Evolutionary conservation across 2,113 vertebrate genomes (phyloP).

Genomic region (Neolamprologus modestus): DNA sequence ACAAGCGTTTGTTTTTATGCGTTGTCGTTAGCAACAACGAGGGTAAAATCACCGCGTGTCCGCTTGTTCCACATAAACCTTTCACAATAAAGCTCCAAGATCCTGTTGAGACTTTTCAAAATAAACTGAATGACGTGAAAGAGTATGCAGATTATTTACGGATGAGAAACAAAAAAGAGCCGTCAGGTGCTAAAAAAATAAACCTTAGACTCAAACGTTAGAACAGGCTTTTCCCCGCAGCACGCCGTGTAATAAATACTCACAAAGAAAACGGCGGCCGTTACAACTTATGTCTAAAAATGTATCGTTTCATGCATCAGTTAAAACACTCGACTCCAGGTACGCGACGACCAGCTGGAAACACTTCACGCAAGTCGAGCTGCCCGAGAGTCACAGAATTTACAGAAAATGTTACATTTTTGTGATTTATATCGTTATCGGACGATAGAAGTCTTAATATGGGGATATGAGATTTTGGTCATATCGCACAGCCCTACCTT

Average conservation of each 20-base stretch:
- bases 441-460: not conserved
- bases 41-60: fast-evolving
- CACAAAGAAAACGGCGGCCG: not conserved
- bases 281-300: not conserved
- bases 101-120: no score
- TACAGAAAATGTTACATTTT: not conserved
- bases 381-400: not conserved
- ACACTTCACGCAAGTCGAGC: not conserved
- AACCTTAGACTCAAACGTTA: not conserved
- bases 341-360: not conserved
- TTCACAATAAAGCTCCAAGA: no score
- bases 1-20: no score
- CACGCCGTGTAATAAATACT: not conserved
- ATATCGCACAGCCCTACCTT: not conserved
- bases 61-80: no score
- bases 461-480: not conserved
- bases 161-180: not conserved
- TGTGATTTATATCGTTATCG: not conserved
- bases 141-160: no score
- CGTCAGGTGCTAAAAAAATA: not conserved
- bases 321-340: not conserved
- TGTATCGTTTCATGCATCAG: not conserved
- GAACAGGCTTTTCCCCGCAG: not conserved
- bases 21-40: no score
- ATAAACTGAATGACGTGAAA: no score